phyloP scores from a whole-genome alignment of 1,140 invertebrate species.

The Pachyrhynchus sulphureomaculatus region DNA sequence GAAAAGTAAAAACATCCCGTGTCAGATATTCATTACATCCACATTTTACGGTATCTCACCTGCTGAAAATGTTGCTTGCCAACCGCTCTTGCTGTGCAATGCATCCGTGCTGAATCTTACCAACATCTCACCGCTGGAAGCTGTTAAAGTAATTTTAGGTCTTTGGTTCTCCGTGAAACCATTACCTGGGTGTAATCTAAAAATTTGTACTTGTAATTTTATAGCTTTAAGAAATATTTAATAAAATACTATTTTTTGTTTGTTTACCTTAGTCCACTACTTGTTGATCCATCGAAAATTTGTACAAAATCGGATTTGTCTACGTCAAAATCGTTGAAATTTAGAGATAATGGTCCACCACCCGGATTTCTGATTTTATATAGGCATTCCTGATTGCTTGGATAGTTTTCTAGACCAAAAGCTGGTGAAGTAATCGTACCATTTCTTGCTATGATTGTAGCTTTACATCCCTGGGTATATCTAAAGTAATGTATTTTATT shows the following conservation, averaged over 20 bases:
- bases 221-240: neutral
- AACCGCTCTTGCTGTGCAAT: constrained; percentile 77
- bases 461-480: constrained; percentile 78
- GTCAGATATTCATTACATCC: neutral
- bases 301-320: constrained; percentile 85
- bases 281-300: constrained; percentile 83
- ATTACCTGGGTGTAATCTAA: constrained; percentile 80
- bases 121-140: constrained; percentile 89
- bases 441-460: constrained; percentile 76
- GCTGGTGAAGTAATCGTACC: constrained; percentile 87
- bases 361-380: constrained; percentile 84
- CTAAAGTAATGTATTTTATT: neutral
- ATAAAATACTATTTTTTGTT: neutral
- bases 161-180: constrained; percentile 80
- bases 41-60: constrained; percentile 55
- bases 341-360: constrained; percentile 80
- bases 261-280: constrained; percentile 65
- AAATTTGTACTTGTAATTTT: neutral
- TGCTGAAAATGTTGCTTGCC: constrained; percentile 90
- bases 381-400: constrained; percentile 88
- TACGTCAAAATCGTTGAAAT: constrained; percentile 84
- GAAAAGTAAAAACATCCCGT: constrained; percentile 40
- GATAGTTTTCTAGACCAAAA: constrained; percentile 79
- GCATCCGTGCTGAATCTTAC: constrained; percentile 87
- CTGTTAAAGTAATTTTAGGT: constrained; percentile 87